Conservation (phyloP, 2,797 vertebrate species). For the Bryconaethiops microstoma region DNA sequence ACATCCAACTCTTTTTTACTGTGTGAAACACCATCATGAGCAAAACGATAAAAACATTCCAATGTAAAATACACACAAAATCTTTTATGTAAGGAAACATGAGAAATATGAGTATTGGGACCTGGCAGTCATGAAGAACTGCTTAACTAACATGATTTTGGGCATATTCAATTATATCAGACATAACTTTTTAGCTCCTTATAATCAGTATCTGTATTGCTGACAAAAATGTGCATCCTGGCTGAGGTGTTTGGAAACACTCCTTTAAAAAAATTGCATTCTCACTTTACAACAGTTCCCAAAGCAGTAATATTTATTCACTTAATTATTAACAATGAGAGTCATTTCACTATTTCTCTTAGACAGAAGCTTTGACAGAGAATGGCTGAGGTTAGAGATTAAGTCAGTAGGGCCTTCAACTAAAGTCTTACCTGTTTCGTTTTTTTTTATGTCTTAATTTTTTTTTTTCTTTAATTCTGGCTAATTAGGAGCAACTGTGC, state of each 20-base stretch:
- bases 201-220: too few species aligned
- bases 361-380: background rate
- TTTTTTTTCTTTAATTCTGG: background rate
- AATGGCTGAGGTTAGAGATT: background rate
- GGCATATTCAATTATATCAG: too few species aligned
- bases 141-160: too few species aligned
- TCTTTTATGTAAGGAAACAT: background rate
- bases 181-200: too few species aligned
- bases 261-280: background rate
- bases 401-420: constrained; percentile 6
- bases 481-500: constrained; percentile 27
- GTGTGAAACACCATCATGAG: too few species aligned
- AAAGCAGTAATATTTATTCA: background rate
- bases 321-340: too few species aligned
- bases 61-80: background rate
- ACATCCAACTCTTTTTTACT: too few species aligned
- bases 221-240: background rate
- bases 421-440: background rate
- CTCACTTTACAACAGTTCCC: background rate
- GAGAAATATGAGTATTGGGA: background rate
- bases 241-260: background rate
- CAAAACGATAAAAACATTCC: too few species aligned
- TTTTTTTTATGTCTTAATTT: background rate
- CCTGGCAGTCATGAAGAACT: too few species aligned
- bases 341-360: background rate